These are phyloP conservation scores for Drosophila lacicola DNA, from an alignment of 2,888 invertebrate genomes.

Conservation along the genomic window DNA sequence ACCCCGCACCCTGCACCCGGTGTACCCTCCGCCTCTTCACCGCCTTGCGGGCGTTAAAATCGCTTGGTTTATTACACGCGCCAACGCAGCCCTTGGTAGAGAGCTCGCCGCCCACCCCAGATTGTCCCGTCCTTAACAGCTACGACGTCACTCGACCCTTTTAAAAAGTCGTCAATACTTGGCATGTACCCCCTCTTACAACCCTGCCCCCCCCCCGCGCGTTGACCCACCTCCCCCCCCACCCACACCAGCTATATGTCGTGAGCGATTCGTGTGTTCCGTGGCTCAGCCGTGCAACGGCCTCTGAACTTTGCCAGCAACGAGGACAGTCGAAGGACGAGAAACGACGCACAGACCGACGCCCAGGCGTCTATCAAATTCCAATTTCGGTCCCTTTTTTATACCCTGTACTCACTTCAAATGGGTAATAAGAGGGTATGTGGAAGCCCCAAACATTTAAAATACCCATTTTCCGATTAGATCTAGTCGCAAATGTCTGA, in stretches of 20 bases:
- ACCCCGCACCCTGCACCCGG: constrained; percentile 4
- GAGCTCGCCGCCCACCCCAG: constrained; percentile 8
- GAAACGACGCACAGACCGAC: constrained; percentile 42
- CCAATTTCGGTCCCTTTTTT: constrained; percentile 80
- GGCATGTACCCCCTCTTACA: constrained; percentile 37
- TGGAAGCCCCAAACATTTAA: not conserved
- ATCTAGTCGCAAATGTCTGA: no score
- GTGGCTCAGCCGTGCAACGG: constrained; percentile 60
- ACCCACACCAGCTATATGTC: constrained; percentile 6
- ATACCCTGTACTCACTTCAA: not conserved
- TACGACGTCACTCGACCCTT: constrained; percentile 73
- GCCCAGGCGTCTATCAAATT: constrained; percentile 78
- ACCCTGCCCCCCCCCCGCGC: not conserved
- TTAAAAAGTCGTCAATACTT: constrained; percentile 81
- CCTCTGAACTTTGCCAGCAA: constrained; percentile 61
- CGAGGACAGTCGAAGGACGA: constrained; percentile 37
- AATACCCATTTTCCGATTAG: not conserved
- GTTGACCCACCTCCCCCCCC: not conserved
- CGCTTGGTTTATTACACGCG: constrained; percentile 80
- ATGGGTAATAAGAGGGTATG: not conserved
- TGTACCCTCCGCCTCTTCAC: not conserved
- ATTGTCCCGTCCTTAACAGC: constrained; percentile 54
- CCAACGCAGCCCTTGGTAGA: constrained; percentile 47
- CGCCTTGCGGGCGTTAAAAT: constrained; percentile 70
- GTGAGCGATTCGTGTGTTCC: constrained; percentile 11